Percentiles rank a stretch among this genome's conserved stretches.
Conservation (phyloP, 2,113 vertebrate species). For the Neotragus moschatus region DNA sequence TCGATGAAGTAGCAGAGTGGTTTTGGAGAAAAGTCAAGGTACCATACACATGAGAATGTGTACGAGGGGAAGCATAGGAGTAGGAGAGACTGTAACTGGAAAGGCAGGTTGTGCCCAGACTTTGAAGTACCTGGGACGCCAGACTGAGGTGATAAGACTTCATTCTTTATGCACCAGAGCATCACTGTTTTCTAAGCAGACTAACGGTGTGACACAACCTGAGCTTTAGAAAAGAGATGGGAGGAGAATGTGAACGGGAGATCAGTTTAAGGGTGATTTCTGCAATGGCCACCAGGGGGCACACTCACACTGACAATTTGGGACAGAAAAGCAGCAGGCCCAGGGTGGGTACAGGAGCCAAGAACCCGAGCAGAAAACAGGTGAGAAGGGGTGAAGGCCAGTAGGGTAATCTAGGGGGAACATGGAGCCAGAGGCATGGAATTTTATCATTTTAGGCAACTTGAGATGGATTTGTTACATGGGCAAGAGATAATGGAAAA, state of each 20-base stretch:
- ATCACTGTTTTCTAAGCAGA: neutral
- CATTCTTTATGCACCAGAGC: neutral
- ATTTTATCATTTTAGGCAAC: neutral
- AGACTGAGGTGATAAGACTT: neutral
- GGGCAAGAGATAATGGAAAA: neutral
- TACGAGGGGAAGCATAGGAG: neutral
- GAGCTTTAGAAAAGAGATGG: neutral
- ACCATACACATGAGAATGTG: no score
- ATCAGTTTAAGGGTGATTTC: neutral
- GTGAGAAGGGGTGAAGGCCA: accelerated
- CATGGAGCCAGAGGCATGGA: neutral
- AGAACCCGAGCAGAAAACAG: neutral
- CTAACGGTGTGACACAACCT: neutral
- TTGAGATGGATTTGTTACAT: neutral
- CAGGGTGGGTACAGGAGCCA: no score
- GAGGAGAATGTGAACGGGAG: neutral
- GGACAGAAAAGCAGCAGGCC: neutral
- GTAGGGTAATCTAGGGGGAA: no score
- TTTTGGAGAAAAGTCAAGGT: no score
- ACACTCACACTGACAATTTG: neutral
- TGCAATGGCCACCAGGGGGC: constrained; percentile 46
- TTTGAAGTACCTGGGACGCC: neutral
- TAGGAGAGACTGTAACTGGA: neutral
- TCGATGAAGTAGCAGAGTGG: neutral
- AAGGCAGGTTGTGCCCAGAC: neutral